These are phyloP conservation scores for Xiphydria camelus DNA, from an alignment of 2,888 invertebrate genomes.

Conservation along the genomic window DNA sequence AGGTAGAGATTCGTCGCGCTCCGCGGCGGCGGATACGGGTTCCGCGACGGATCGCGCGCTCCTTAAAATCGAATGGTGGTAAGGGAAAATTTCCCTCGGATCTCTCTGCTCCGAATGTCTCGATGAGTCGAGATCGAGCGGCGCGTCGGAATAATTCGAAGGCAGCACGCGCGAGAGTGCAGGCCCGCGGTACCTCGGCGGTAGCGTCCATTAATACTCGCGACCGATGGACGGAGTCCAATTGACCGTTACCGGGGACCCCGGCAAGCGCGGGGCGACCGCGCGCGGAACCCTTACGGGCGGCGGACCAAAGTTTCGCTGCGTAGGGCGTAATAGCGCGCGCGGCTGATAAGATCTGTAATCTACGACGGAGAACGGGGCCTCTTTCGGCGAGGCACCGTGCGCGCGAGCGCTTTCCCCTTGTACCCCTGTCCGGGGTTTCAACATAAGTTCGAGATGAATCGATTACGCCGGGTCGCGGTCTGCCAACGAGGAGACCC, in stretches of 20 bases:
- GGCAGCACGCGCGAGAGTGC: conserved; percentile 26
- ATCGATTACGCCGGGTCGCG: not conserved
- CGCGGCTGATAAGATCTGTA: conserved; percentile 32
- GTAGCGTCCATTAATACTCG: conserved; percentile 35
- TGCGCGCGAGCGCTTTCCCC: not conserved
- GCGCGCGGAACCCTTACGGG: not conserved
- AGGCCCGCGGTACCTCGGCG: conserved; percentile 22
- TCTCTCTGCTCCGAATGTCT: no score
- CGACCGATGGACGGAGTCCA: not conserved
- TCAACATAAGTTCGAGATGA: conserved; percentile 3
- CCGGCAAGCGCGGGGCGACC: no score
- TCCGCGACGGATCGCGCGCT: no score
- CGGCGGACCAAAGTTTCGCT: not conserved
- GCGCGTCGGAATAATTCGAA: conserved; percentile 39
- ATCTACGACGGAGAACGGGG: conserved; percentile 19
- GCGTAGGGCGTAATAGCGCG: not conserved
- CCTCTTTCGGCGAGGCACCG: not conserved
- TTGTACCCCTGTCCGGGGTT: not conserved
- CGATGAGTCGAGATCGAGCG: no score
- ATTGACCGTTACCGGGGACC: conserved; percentile 4
- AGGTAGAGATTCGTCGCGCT: no score
- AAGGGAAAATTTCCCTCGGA: no score
- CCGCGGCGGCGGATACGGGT: no score
- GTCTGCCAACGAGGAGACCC: conserved; percentile 1
- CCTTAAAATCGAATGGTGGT: no score